Percentiles rank a stretch among this genome's conserved stretches.
These are phyloP conservation scores for Megaleporinus macrocephalus DNA, from an alignment of 2,113 vertebrate species.

Conservation along the genomic window DNA sequence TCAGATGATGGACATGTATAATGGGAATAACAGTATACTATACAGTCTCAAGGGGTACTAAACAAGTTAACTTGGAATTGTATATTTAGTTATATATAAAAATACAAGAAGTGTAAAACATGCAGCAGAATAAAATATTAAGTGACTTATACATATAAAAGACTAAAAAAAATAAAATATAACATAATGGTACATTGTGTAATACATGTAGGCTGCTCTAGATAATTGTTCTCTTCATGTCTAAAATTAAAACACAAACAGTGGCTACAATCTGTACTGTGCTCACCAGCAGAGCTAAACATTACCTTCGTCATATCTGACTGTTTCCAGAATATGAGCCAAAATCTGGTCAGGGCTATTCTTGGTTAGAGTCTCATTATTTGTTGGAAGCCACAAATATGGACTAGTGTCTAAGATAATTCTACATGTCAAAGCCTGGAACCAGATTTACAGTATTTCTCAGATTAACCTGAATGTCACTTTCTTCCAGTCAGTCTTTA, in stretches of 20 bases:
- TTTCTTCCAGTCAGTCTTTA: too few species aligned
- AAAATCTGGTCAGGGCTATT: not conserved
- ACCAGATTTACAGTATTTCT: too few species aligned
- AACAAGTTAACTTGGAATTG: not conserved
- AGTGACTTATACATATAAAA: not conserved
- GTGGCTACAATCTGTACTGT: not conserved
- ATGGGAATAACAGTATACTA: not conserved
- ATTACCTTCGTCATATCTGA: not conserved
- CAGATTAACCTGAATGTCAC: too few species aligned
- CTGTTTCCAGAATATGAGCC: not conserved
- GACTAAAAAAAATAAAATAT: not conserved
- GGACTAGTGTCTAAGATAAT: too few species aligned
- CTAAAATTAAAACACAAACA: not conserved
- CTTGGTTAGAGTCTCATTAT: too few species aligned
- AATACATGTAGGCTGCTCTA: not conserved
- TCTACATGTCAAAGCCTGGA: too few species aligned
- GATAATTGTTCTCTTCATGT: not conserved
- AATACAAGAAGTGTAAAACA: not conserved
- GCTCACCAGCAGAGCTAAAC: not conserved
- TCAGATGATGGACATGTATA: too few species aligned
- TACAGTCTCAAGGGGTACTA: not conserved
- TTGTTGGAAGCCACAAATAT: too few species aligned
- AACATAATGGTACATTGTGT: not conserved
- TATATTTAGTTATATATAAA: not conserved
- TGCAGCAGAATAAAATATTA: not conserved